Evolutionary conservation across 2,113 vertebrate species (phyloP).

Genomic region (Cyanoliseus patagonus): DNA sequence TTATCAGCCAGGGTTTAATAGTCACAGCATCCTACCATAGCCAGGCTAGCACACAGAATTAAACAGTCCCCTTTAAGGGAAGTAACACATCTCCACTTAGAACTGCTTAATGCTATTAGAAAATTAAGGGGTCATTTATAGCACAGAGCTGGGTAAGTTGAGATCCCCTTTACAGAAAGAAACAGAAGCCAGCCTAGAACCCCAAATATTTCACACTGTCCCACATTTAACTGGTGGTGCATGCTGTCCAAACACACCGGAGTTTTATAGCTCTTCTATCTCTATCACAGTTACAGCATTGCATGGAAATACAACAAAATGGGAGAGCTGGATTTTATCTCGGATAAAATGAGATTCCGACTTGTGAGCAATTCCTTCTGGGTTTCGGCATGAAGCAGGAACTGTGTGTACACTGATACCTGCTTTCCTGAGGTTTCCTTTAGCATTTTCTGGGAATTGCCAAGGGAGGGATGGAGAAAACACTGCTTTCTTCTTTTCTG

Average conservation of each 20-base stretch:
- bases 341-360: background rate
- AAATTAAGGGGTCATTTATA: conserved; percentile 48
- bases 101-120: conserved; percentile 32
- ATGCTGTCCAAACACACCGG: background rate
- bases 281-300: background rate
- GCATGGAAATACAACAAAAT: background rate
- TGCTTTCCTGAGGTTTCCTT: background rate
- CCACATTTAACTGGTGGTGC: no score
- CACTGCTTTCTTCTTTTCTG: background rate
- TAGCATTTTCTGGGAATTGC: background rate
- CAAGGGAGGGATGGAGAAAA: background rate
- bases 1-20: background rate
- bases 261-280: background rate
- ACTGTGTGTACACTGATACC: no score
- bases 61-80: background rate
- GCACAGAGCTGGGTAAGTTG: background rate
- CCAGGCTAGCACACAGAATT: background rate
- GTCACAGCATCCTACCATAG: background rate
- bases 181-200: background rate
- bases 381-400: background rate
- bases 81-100: background rate
- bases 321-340: background rate
- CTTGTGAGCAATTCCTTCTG: background rate
- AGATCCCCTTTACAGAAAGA: background rate
- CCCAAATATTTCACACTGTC: background rate